Percentiles rank a stretch among this genome's conserved stretches.
These are phyloP conservation scores for Gari tellinella DNA, from an alignment of 2,888 invertebrate species.

Conservation along the genomic window DNA sequence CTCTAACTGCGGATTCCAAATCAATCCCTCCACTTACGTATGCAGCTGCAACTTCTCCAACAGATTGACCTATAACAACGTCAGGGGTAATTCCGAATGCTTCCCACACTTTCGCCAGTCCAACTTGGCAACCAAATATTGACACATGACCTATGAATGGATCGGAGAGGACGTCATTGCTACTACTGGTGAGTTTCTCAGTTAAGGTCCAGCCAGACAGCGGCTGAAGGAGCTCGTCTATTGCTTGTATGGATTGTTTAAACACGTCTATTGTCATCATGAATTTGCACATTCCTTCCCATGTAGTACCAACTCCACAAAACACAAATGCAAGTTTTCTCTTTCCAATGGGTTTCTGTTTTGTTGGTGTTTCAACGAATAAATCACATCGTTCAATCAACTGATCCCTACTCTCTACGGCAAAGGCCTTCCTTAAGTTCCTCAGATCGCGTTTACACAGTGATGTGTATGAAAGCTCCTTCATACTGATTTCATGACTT, in stretches of 20 bases:
- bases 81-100: conserved; percentile 59
- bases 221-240: conserved; percentile 41
- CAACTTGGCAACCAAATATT: conserved; percentile 69
- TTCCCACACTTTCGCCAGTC: conserved; percentile 53
- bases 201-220: conserved; percentile 46
- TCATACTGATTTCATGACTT: not conserved
- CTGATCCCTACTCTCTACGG: not conserved
- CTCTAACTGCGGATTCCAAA: conserved; percentile 58
- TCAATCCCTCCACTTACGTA: conserved; percentile 53
- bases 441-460: conserved; percentile 60
- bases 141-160: conserved; percentile 63
- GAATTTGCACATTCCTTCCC: conserved; percentile 63
- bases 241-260: conserved; percentile 33
- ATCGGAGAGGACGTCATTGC: conserved; percentile 21
- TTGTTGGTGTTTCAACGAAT: too few relatives aligned
- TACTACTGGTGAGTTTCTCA: conserved; percentile 25
- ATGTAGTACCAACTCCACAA: conserved; percentile 66
- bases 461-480: conserved; percentile 44
- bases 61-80: conserved; percentile 69
- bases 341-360: not conserved
- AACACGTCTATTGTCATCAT: conserved; percentile 49
- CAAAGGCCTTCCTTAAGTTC: conserved; percentile 36
- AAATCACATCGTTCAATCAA: too few relatives aligned
- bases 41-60: conserved; percentile 73
- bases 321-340: conserved; percentile 62